Evolutionary conservation across 1,140 invertebrate genomes (phyloP).

Genomic region (Ridgeia piscesae): DNA sequence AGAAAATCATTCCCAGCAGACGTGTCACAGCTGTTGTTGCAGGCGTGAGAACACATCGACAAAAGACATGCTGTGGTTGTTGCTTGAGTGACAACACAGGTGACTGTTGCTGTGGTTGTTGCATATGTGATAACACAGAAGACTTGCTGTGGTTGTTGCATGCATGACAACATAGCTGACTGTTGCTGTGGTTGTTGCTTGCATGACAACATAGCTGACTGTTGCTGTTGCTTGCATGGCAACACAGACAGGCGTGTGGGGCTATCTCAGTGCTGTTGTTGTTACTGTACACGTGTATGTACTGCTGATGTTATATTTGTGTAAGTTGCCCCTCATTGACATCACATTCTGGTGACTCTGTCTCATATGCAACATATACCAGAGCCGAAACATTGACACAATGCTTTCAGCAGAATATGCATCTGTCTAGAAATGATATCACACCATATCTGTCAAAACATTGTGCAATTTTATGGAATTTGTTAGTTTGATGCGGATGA

Average conservation of each 20-base stretch:
- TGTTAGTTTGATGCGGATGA: too few relatives aligned
- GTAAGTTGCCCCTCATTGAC: not conserved
- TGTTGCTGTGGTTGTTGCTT: too few relatives aligned
- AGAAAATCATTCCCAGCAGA: not conserved
- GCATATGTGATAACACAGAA: too few relatives aligned
- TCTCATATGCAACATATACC: not conserved
- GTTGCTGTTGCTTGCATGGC: not conserved
- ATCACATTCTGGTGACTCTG: not conserved
- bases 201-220: too few relatives aligned
- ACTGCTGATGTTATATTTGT: constrained; percentile 6
- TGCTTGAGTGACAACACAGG: too few relatives aligned
- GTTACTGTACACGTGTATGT: not conserved
- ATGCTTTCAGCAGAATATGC: not conserved
- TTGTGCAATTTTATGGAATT: too few relatives aligned
- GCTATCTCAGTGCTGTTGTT: not conserved
- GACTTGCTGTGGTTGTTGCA: too few relatives aligned
- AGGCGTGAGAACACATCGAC: not conserved
- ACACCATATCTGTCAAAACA: not conserved
- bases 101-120: too few relatives aligned
- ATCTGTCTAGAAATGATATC: not conserved
- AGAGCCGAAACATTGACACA: not conserved
- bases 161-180: too few relatives aligned
- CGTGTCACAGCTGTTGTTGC: not conserved
- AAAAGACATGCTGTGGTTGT: too few relatives aligned
- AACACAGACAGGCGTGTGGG: not conserved